Base-by-base conservation (phyloP, 2,888 invertebrate genomes). In the Poecilobothrus nobilitatus region DNA sequence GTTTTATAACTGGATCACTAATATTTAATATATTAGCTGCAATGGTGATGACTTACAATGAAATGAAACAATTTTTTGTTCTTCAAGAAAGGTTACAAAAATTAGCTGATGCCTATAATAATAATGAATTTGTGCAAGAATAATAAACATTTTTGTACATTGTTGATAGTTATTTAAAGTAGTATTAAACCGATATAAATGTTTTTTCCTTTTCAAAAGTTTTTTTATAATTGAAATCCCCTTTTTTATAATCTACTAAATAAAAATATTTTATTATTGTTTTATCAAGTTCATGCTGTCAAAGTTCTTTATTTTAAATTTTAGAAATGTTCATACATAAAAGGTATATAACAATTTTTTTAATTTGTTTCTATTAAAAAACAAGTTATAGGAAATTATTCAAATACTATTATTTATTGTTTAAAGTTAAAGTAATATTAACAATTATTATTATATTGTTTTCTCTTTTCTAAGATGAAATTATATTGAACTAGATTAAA, bases 21-120 rank as follows among this genome's bases (percentile, higher is more conserved):
- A 73, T 83, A 0, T 76, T 82, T 0, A 88, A 91, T 69, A 77
- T 86, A 0, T 9, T 87, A 0, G 71, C 85, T 0, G 86, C 87
- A 0, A 84, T 87, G 63, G 76, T 82, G 41, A 73, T 91, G 0
- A 88, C 90, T 0, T 86, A 88, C 73, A 85, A 83, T 70, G 87
- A 91, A 81, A 83, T 85, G 71, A 82, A 82, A 72, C 86, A 81
- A 65, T 77, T 74, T 67, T 73, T 78, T 22, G 71, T 70, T 2
- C 20, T 82, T 18, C 73, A 77, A 70, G 67, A 75, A 18, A 76
- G 78, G 27, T 72, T 82, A 75, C 72, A 73, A 18, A 74, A 78
- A 69, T 72, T 79, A 10, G 81, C 81, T 67, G 72, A 74, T 7
- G 63, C 76, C 62, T 44, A 76, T 6, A 78, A 78, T 6, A 78